A percentile compares a stretch with the other conserved stretches of the same genome.
Conservation (phyloP, 2,888 invertebrate genomes). For the Pterostichus madidus region DNA sequence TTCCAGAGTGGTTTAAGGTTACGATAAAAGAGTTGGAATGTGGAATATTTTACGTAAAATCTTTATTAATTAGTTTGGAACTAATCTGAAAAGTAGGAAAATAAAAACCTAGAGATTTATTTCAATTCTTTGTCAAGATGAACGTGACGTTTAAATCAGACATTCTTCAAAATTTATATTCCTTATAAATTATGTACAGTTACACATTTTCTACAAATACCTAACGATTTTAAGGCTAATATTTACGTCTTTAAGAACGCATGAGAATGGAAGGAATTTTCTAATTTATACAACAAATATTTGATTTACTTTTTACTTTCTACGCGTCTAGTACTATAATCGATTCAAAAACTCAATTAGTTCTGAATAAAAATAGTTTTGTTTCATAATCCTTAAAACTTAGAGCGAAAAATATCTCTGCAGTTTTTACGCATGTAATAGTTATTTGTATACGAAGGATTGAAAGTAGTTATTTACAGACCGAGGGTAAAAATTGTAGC, state of each 20-base stretch:
- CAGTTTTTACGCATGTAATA: no score
- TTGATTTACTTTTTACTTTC: background rate
- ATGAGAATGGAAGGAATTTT: conserved; percentile 5
- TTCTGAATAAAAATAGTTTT: no score
- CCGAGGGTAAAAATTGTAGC: no score
- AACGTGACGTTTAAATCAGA: conserved; percentile 14
- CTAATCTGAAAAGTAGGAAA: conserved; percentile 38
- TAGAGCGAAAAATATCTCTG: no score
- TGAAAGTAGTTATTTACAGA: no score
- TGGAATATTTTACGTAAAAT: conserved; percentile 55
- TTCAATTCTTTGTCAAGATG: conserved; percentile 42
- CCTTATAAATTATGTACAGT: conserved; percentile 24
- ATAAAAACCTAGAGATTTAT: conserved; percentile 23
- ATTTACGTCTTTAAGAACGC: conserved; percentile 9
- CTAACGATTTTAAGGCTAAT: background rate
- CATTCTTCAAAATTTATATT: conserved; percentile 42
- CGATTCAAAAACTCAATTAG: no score
- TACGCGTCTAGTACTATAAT: no score
- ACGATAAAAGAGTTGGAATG: conserved; percentile 50
- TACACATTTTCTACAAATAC: conserved; percentile 11
- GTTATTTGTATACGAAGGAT: no score
- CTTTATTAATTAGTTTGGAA: conserved; percentile 57
- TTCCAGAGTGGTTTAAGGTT: conserved; percentile 42
- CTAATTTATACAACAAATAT: background rate
- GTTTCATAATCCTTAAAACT: no score